Evolutionary conservation across 2,888 invertebrate genomes (phyloP), one percentile per base, ranked within the genome.

Genomic region (Azorinus chamasolen): DNA sequence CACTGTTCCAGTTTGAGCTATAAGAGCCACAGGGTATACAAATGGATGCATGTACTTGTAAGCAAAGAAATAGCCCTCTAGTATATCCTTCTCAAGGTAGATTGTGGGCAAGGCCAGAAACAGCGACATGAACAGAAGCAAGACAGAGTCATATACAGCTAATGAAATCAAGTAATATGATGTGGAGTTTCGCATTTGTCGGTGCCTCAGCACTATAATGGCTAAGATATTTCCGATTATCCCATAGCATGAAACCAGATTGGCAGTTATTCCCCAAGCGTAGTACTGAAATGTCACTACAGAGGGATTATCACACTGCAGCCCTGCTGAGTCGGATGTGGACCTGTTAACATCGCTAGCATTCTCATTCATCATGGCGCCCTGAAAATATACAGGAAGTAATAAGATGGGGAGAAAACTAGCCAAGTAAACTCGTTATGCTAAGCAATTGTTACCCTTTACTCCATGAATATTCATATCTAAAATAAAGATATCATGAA

Each of bases 121-220:
- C 27, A 92, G 68, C 14, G 91, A 83, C 78, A 93, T 90, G 4
- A 92, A 90, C 86, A 97, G 94, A 88, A 98, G 96, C 86, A 99
- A 95, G 82, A 97, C 95, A 14, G 97, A 97, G 94, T 99, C 99
- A 93, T 97, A 98, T 87, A 97, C 95, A 25, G 99, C 98, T 87
- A 99, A 95, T 5, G 98, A 98, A 83, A 97, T 97, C 75, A 99
- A 95, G 91, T 98, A 95, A 93, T 97, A 97, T 94, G 98, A 98
- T 91, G 98, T 97, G 91, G 98, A 98, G 72, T 97, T 97, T 89
- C 97, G 95, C 98, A 99, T 98, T 93, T 98, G 97, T 65, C 97
- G 95, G 71, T 90, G 88, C 43, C 87, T 81, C 32, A 93, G 84
- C 2, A 92, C 92, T n/a, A 89, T 83, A n/a, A 92, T 90, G 12